Conservation (phyloP, 2,888 invertebrate genomes). For the Yponomeuta evonymella region DNA sequence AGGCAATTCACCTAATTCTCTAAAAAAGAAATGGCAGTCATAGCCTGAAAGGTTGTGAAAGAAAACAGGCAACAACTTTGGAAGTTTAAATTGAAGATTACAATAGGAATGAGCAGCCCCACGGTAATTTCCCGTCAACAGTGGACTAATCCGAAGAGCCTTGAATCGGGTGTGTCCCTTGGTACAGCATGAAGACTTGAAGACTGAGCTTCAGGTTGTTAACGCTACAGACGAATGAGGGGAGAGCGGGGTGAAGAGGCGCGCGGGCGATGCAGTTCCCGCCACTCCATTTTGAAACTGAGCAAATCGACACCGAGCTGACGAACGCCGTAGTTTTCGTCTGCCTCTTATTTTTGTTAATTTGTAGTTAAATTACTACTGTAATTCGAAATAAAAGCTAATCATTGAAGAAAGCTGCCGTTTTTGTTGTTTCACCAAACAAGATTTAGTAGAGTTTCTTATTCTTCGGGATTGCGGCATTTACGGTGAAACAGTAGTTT, state of each 20-base stretch:
- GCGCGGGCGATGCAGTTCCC: no score
- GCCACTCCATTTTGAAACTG: no score
- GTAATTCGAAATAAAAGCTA: no score
- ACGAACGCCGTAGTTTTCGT: no score
- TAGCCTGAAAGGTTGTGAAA: conserved; percentile 28
- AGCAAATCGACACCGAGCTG: not conserved
- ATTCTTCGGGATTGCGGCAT: conserved; percentile 27
- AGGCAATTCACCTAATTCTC: conserved; percentile 21
- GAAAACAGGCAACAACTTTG: conserved; percentile 26
- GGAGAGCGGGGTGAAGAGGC: no score
- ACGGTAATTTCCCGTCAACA: conserved; percentile 20
- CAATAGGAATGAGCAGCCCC: conserved; percentile 24
- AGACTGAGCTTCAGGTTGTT: no score
- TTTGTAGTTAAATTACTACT: no score
- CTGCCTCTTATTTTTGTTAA: no score
- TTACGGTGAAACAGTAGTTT: conserved; percentile 25
- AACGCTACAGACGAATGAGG: no score
- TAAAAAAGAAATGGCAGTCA: conserved; percentile 26
- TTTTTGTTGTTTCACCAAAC: conserved; percentile 11
- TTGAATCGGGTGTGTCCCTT: no score
- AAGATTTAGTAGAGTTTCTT: conserved; percentile 28
- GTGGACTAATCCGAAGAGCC: conserved; percentile 4
- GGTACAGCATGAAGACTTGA: no score
- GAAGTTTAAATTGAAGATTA: conserved; percentile 23
- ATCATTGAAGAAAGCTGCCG: no score